A percentile compares a stretch with the other conserved stretches of the same genome.
Evolutionary conservation across 2,888 invertebrate genomes (phyloP).

Genomic region (Alcis repandata): DNA sequence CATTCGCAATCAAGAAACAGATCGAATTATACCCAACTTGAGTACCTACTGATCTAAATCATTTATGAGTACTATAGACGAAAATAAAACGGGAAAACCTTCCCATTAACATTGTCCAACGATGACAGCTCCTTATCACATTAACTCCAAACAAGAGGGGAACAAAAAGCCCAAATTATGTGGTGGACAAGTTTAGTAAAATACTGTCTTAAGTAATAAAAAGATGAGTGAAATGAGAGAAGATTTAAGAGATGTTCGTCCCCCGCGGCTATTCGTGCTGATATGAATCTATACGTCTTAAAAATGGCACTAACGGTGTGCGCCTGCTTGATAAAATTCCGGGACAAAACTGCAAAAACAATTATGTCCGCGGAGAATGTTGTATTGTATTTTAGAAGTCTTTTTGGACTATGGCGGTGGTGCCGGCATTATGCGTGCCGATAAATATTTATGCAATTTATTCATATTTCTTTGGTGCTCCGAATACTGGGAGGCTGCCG

Average conservation of each 20-base stretch:
- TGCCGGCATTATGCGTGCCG: constrained; percentile 73
- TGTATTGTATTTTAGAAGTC: constrained; percentile 70
- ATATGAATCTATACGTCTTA: constrained; percentile 60
- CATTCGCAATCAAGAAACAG: no score
- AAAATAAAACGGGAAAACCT: constrained; percentile 24
- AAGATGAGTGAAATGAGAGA: constrained; percentile 49
- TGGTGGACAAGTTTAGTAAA: constrained; percentile 48
- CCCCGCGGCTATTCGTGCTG: constrained; percentile 49
- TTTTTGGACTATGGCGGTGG: constrained; percentile 66
- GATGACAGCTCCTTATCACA: constrained; percentile 42
- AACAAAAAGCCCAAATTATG: constrained; percentile 45
- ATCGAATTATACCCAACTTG: constrained; percentile 1
- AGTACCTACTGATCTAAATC: constrained; percentile 3
- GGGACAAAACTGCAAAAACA: constrained; percentile 78
- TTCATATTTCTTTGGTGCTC: constrained; percentile 69
- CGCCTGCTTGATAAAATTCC: constrained; percentile 72
- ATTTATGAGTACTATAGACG: constrained; percentile 3
- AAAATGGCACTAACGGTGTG: constrained; percentile 81
- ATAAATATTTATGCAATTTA: constrained; percentile 85
- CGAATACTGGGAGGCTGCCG: constrained; percentile 44
- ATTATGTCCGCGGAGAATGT: constrained; percentile 75
- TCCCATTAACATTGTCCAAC: constrained; percentile 26
- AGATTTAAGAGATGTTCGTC: constrained; percentile 44
- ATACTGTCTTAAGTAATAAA: constrained; percentile 50
- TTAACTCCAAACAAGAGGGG: constrained; percentile 46